Evolutionary conservation across 2,113 vertebrate species (phyloP).

Genomic region (Phrynosoma platyrhinos): DNA sequence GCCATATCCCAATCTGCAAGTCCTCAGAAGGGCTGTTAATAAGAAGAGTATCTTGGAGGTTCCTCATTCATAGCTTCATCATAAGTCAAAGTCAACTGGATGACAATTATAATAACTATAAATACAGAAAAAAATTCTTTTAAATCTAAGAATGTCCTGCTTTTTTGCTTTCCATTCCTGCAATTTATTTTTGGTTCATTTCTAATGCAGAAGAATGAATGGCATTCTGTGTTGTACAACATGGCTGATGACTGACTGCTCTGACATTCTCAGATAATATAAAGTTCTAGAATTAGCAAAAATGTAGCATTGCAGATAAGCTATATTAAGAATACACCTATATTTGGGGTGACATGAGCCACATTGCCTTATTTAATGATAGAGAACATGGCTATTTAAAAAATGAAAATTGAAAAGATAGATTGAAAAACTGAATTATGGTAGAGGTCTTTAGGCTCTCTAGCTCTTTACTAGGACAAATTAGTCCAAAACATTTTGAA

Average conservation of each 20-base stretch:
- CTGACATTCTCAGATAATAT: background rate
- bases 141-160: background rate
- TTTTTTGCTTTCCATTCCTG: background rate
- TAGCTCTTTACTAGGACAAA: background rate
- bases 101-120: too few relatives aligned
- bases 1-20: too few relatives aligned
- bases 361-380: background rate
- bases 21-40: too few relatives aligned
- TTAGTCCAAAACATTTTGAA: background rate
- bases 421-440: background rate
- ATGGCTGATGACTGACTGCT: background rate
- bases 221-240: background rate
- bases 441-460: background rate
- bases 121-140: background rate
- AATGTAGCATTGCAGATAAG: constrained; percentile 3
- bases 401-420: background rate
- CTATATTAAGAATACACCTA: background rate
- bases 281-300: background rate
- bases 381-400: background rate
- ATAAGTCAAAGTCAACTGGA: too few relatives aligned
- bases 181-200: constrained; percentile 1
- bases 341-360: background rate
- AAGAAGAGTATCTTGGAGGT: too few relatives aligned
- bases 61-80: too few relatives aligned
- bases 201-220: background rate